Evolutionary conservation across 2,888 invertebrate genomes (phyloP), one percentile per base, ranked within the genome.

Genomic region (Pheosia gnoma): DNA sequence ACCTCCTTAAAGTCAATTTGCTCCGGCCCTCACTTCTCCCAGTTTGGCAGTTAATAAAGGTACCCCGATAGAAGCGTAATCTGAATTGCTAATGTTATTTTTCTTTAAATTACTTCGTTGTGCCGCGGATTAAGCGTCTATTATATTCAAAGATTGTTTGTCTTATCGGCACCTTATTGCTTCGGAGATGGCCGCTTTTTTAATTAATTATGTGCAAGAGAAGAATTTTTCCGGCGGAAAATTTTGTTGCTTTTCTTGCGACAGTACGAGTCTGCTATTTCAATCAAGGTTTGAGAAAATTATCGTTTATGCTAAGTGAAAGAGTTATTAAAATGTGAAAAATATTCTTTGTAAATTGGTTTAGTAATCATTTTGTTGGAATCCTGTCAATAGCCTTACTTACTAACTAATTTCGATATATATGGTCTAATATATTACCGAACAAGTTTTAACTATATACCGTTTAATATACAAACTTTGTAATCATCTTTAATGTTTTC

Each of bases 41-140:
- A 85, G 86, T 88, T 88, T 90, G 91, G 90, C 90, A 90, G 87
- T 88, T 91, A 91, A 91, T 91, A 91, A 91, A 87, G 82, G 79
- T 39, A 61, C 78, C 74, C 78, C 85, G 86, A 88, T 87, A 86
- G 86, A 83, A 79, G 78, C 77, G 78, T 84, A 85, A 92, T 92
- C 85, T 92, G 91, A 91, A 89, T 92, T 91, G 91, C 92, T 91
- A 92, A 92, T 92, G 90, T 90, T 92, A 91, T 92, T 91, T 92
- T 91, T 92, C 89, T 91, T 89, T 88, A 91, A 91, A 91, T 91
- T 90, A 91, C 91, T 88, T 86, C 78, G 83, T 80, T 79, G 81
- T 75, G 83, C 76, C 78, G 74, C 74, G 84, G 87, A 90, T 90
- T 90, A 90, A 87, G 80, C 77, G 81, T 82, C 87, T 85, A 88